Percentiles rank a stretch among this genome's conserved stretches.
These are phyloP conservation scores for Nymphalis urticae DNA, from an alignment of 2,888 invertebrate species.

Conservation along the genomic window DNA sequence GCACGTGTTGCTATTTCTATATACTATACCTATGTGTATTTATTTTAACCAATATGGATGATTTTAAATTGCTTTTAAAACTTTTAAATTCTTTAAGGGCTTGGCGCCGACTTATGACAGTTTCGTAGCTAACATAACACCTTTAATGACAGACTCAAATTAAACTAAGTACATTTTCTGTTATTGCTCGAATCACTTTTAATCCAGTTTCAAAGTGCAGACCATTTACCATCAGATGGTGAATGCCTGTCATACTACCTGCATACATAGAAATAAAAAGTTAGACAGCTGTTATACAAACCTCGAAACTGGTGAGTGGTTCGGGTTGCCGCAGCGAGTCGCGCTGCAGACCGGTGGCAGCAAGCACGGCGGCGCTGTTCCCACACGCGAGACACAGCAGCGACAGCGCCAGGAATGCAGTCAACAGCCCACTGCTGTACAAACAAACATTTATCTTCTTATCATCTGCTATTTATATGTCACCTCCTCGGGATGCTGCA, in stretches of 20 bases:
- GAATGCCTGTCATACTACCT: no score
- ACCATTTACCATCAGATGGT: no score
- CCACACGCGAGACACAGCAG: constrained; percentile 82
- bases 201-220: no score
- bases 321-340: constrained; percentile 71
- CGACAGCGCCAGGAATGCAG: constrained; percentile 84
- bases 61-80: no score
- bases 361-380: constrained; percentile 82
- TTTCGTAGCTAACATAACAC: no score
- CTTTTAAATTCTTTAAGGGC: no score
- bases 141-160: no score
- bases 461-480: background rate
- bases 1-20: no score
- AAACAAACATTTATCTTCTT: background rate
- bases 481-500: no score
- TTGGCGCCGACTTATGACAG: no score
- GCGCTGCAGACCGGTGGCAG: constrained; percentile 83
- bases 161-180: no score
- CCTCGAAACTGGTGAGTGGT: constrained; percentile 59
- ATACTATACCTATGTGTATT: background rate
- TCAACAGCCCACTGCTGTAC: constrained; percentile 63
- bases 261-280: background rate
- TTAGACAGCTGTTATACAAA: constrained; percentile 31
- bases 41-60: background rate
- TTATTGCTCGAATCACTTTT: no score